Evolutionary conservation across 2,113 vertebrate species (phyloP), one percentile per base, ranked within the genome.

Genomic region (Onychorhynchus coronatus): DNA sequence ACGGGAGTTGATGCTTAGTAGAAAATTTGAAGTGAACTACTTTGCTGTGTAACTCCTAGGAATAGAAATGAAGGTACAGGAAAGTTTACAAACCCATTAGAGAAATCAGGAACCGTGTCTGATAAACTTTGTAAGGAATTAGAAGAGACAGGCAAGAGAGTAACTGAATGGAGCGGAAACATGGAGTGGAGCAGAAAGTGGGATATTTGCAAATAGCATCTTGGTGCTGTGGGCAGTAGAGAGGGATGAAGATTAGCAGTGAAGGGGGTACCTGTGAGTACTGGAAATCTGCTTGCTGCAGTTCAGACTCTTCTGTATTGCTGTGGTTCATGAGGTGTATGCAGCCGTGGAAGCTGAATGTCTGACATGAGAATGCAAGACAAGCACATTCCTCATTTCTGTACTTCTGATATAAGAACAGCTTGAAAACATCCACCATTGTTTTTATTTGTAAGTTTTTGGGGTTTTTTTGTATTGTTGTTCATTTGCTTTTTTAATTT

Each of bases 101-200:
- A 59, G 22, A 78, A 58, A n/a, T 6, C 12, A 18, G 8, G 17
- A 85, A 19, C 33, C 0, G 0, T 33, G 2, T 85, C 27, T 58
- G 25, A 39, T 49, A 62, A 81, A 18, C 19, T 61, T 33, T 53
- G 21, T 52, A n/a, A 59, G 33, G 46, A 74, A 5, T 11, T 49
- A 7, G n/a, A 70, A 73, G 9, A 49, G 50, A 49, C 25, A 41
- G 65, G 25, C 20, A 31, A 24, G 19, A 44, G 31, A 73, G 61
- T 63, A 30, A 46, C 44, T 21, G 44, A 46, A 31, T 50, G 24
- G 42, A 53, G 17, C 31, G n/a, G 33, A n/a, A 41, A 50, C 31
- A 15, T 56, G 41, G 65, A 46, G 50, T 52, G 25, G 44, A 55
- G 18, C 31, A 50, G 28, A 49, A 33, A 39, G 27, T 18, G 21